phyloP scores from a whole-genome alignment of 1,140 invertebrate species.

The Eubasilissa regina region DNA sequence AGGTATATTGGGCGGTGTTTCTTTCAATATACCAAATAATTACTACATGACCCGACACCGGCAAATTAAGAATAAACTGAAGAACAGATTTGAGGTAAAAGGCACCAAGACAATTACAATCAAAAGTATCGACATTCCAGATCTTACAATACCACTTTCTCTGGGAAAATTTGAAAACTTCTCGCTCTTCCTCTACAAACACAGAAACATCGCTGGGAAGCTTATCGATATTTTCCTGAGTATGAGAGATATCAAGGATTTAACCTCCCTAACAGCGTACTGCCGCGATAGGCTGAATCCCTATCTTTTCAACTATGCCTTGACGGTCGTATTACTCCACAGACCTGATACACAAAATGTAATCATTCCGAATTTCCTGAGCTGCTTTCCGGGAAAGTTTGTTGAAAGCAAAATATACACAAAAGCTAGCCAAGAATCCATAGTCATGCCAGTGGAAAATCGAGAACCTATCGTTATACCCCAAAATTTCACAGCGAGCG shows the following conservation, averaged over 20 bases:
- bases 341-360: slow-evolving; percentile 71
- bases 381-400: slow-evolving; percentile 74
- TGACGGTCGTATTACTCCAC: slow-evolving; percentile 83
- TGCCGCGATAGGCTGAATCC: slow-evolving; percentile 83
- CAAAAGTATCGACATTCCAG: neutral
- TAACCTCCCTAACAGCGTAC: slow-evolving; percentile 79
- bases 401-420: slow-evolving; percentile 70
- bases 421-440: slow-evolving; percentile 68
- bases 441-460: slow-evolving; percentile 21
- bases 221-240: slow-evolving; percentile 34
- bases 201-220: neutral
- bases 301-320: slow-evolving; percentile 83
- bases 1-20: neutral
- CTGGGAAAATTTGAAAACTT: slow-evolving; percentile 7
- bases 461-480: slow-evolving; percentile 75
- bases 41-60: neutral
- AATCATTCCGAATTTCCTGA: slow-evolving; percentile 71
- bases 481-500: slow-evolving; percentile 77
- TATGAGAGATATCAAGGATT: slow-evolving; percentile 73
- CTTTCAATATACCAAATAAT: slow-evolving; percentile 1
- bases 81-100: neutral
- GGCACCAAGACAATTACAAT: neutral
- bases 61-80: neutral
- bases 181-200: slow-evolving; percentile 16
- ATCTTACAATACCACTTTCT: neutral